Conservation (phyloP, 2,888 invertebrate species). For the Zhuqinia jingwanae region DNA sequence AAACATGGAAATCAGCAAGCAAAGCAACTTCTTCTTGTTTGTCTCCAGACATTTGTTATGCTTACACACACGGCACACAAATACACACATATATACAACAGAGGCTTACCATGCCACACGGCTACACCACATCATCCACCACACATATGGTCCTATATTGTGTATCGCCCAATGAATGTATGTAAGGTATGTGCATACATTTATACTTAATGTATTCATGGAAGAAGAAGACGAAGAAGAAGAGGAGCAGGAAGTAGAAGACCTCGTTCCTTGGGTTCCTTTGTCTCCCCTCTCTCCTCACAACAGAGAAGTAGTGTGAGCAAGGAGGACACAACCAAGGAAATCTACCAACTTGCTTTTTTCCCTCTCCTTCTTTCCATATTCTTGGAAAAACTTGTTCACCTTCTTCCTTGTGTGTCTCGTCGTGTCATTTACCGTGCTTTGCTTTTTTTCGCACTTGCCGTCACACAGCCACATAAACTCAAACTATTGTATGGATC, state of each 20-base stretch:
- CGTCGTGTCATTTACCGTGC: neutral
- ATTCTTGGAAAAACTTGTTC: constrained; percentile 43
- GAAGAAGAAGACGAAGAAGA: constrained; percentile 28
- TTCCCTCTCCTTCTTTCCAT: neutral
- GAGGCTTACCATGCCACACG: neutral
- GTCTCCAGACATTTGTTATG: constrained; percentile 60
- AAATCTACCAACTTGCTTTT: too few species aligned
- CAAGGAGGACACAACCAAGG: constrained; percentile 5
- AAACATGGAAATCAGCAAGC: constrained; percentile 49
- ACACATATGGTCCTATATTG: constrained; percentile 17
- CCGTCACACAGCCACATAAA: neutral
- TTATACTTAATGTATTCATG: constrained; percentile 60
- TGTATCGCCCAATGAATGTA: constrained; percentile 23
- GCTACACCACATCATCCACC: constrained; percentile 12
- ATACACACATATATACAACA: neutral
- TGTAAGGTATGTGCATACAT: constrained; percentile 57
- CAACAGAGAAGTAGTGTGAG: constrained; percentile 1
- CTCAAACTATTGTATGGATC: too few species aligned
- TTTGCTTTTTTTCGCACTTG: constrained; percentile 17
- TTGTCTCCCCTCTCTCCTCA: neutral
- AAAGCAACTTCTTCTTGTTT: constrained; percentile 54
- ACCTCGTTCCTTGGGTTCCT: constrained; percentile 13
- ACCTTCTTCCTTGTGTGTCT: constrained; percentile 41
- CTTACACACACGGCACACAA: constrained; percentile 25
- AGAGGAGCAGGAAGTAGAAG: neutral